phyloP scores from a whole-genome alignment of 2,888 invertebrate genomes.

The Lapara coniferarum region DNA sequence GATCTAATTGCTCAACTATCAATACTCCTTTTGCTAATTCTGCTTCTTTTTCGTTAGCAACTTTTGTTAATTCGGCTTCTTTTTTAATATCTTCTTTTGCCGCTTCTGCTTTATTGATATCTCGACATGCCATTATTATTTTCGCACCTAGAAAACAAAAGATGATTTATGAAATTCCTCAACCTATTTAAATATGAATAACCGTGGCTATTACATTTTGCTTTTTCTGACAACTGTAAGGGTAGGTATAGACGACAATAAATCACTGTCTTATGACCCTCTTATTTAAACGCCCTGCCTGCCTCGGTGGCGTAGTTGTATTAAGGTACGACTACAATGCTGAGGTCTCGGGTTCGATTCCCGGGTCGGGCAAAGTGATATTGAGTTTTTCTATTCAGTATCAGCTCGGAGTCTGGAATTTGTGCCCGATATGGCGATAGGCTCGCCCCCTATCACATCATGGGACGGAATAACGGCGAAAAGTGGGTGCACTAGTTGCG shows the following conservation, averaged over 20 bases:
- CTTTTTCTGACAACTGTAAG: not conserved
- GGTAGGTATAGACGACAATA: not conserved
- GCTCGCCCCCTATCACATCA: no score
- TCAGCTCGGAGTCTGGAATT: no score
- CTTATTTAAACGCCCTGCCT: no score
- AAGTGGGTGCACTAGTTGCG: no score
- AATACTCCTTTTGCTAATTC: constrained; percentile 47
- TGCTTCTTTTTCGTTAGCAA: constrained; percentile 24
- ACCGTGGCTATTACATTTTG: constrained; percentile 61
- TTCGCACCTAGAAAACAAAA: constrained; percentile 66
- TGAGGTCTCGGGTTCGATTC: no score
- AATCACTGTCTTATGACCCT: no score
- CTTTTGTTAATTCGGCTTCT: constrained; percentile 32
- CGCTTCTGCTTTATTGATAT: constrained; percentile 70
- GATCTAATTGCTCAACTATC: constrained; percentile 78
- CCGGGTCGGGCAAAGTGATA: no score
- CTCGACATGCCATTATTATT: constrained; percentile 79
- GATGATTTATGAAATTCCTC: constrained; percentile 50
- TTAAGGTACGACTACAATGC: no score
- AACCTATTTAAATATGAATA: constrained; percentile 73
- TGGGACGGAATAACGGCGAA: no score
- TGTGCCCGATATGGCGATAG: no score
- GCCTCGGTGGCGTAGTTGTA: no score
- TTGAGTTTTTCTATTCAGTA: no score
- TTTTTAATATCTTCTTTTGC: constrained; percentile 79